Conservation (phyloP, 2,888 invertebrate genomes). For the Eristalis arbustorum region DNA sequence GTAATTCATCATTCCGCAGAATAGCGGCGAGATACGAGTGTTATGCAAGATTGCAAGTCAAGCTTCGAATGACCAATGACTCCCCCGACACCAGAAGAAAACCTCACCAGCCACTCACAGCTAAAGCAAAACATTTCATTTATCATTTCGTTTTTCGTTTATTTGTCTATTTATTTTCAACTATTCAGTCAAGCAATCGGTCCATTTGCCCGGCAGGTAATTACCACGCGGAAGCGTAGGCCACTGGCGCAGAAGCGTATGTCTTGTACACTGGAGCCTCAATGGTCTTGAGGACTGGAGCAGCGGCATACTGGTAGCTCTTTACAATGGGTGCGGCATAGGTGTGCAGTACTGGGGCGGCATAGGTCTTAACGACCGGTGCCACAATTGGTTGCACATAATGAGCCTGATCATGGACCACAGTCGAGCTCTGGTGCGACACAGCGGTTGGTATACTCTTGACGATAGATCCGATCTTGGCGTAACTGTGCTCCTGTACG, state of each 20-base stretch:
- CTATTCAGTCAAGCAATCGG: slow-evolving; percentile 21
- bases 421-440: slow-evolving; percentile 80
- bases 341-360: slow-evolving; percentile 39
- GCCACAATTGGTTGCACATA: slow-evolving; percentile 75
- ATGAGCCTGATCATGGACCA: slow-evolving; percentile 80
- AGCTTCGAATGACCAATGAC: no score
- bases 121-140: background rate
- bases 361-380: slow-evolving; percentile 74
- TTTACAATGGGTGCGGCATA: slow-evolving; percentile 41
- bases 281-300: slow-evolving; percentile 23
- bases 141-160: background rate
- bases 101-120: background rate
- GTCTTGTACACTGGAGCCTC: slow-evolving; percentile 55
- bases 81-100: background rate
- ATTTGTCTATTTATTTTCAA: background rate
- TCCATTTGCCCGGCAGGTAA: slow-evolving; percentile 25
- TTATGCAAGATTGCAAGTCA: no score
- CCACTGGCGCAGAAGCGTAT: slow-evolving; percentile 32
- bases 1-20: no score
- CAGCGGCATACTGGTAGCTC: slow-evolving; percentile 32
- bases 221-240: slow-evolving; percentile 42
- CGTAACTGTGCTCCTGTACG: slow-evolving; percentile 75
- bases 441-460: slow-evolving; percentile 81
- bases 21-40: no score
- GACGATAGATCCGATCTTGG: slow-evolving; percentile 76